Base-by-base conservation (phyloP, 2,113 vertebrate species). In the Halcyon senegalensis region DNA sequence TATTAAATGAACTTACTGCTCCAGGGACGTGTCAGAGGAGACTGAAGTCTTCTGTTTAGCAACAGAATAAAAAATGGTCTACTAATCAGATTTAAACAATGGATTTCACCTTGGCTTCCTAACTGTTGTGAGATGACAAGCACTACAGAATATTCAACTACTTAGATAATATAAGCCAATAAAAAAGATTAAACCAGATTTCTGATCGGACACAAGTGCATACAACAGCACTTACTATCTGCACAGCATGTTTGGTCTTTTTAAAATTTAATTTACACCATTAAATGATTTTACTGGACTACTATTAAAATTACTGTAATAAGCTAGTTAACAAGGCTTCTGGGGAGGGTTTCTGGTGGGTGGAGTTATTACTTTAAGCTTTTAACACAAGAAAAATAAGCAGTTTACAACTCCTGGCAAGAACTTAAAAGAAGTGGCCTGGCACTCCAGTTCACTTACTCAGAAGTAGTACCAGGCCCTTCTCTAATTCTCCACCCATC, bases 291-390 rank as follows among this genome's bases (percentile, higher is more conserved):
- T 55, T 37, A 59, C 24, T 3, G 10, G 17, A 39, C 35, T 43
- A 10, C 31, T 23, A 8, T 4, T 31, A 41, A 64, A 72, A 28
- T 7, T n/a, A n/a, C 28, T 5, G 3, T 0, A 63, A 0, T 3
- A 56, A 56, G 5, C 30, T 56, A 66, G 48, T 33, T 44, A 50
- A 31, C 4, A 16, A 31, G 28, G 50, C 19, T 14, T 31, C 50
- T 37, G 3, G 0, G 3, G 31, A 64, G 17, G 24, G 33, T 5
- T 30, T 84, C 39, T 53, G 51, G 33, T 24, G 30, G 50, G 53
- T 11, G 12, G 16, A 11, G 27, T n/a, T 28, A 43, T 27, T 66
- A 16, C 13, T 62, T 67, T 18, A 30, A 46, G 25, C 10, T 74
- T 82, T 75, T 27, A 76, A 74, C n/a, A 16, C 24, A 62, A 67